Evolutionary conservation across 2,797 vertebrate species (phyloP), one percentile per base, ranked within the genome.

Genomic region (Hydrolagus colliei): DNA sequence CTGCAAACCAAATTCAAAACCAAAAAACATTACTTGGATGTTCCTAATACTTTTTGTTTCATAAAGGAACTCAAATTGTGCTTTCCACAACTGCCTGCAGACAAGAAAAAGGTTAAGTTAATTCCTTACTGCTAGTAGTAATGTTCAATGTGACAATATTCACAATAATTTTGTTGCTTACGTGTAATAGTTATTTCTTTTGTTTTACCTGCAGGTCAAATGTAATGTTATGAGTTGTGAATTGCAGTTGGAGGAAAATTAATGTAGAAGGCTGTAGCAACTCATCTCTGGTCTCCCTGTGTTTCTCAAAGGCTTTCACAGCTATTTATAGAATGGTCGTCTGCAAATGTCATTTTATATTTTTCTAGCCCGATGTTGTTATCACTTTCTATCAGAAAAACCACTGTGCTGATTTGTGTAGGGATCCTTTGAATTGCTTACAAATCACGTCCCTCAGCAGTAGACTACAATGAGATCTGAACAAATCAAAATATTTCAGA

Each of bases 151-250:
- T 16, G 14, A 35, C n/a, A 14, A 9, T 76, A 14, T 76, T 76
- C 1, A 14, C 12, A 41, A 8, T 41, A 74, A 41, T 32, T 41
- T 74, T 77, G 52, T 9, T 0, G 13, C 76, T 62, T 14, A 22
- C 20, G n/a, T 78, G 76, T 12, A 78, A 78, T 22, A 62, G 3
- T 14, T 63, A 7, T 79, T 78, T 62, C 10, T 62, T 59, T 20
- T 77, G 75, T 61, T 62, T 78, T 62, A n/a, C 20, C n/a, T 78
- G 22, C 59, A 22, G 76, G 76, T n/a, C 59, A 79, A 10, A n/a
- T 77, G 52, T 77, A 61, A 61, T 52, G 6, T 59, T 13, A 1
- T 12, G 13, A 79, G n/a, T 62, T 12, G 2, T 7, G n/a, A 13
- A 32, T 13, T 63, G 63, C 27, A 14, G n/a, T 1, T 63, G n/a